phyloP scores from a whole-genome alignment of 2,888 invertebrate genomes.

The Idaea aversata region DNA sequence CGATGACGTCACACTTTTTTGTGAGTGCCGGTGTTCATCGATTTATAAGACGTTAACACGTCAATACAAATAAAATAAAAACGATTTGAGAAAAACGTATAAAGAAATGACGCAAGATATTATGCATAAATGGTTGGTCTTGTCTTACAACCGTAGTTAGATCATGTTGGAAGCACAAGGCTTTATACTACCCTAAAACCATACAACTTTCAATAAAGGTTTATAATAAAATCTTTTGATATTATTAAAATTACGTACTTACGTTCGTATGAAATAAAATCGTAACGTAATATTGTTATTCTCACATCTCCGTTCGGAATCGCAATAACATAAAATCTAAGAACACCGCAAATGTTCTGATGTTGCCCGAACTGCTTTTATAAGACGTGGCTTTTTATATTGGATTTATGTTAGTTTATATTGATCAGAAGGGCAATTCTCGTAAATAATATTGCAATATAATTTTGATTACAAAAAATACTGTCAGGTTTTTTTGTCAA shows the following conservation, averaged over 20 bases:
- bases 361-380: neutral
- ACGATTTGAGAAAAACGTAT: too few species aligned
- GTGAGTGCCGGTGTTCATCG: too few species aligned
- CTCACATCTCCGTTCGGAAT: constrained; percentile 7
- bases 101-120: too few species aligned
- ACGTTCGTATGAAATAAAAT: constrained; percentile 3
- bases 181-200: neutral
- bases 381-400: neutral
- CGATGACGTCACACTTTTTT: too few species aligned
- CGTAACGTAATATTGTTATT: constrained; percentile 6
- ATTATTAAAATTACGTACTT: neutral
- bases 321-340: constrained; percentile 18
- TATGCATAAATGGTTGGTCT: too few species aligned
- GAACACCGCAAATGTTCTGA: constrained; percentile 8
- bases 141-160: too few species aligned
- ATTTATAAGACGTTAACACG: too few species aligned
- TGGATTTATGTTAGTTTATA: neutral
- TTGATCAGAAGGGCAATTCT: neutral
- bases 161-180: too few species aligned
- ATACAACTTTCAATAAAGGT: neutral
- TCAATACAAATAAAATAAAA: too few species aligned
- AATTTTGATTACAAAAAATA: too few species aligned
- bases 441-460: neutral
- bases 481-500: too few species aligned
- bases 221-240: neutral